A percentile compares a stretch with the other conserved stretches of the same genome.
phyloP scores from a whole-genome alignment of 2,113 vertebrate species.

The Xenopus laevis region DNA sequence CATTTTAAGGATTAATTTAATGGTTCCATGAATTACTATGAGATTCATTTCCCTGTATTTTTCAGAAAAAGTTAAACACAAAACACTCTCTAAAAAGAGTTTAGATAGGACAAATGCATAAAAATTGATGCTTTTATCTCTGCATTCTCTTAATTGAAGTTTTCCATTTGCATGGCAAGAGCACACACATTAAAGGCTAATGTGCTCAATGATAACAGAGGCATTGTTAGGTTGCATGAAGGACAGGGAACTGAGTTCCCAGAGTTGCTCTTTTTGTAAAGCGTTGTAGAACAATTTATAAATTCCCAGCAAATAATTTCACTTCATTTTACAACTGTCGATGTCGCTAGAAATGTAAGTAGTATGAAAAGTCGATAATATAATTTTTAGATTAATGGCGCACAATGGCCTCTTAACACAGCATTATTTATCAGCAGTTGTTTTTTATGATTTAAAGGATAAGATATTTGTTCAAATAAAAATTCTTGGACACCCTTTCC shows the following conservation, averaged over 20 bases:
- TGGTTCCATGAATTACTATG: not conserved
- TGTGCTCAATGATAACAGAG: not conserved
- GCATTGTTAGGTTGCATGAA: conserved; percentile 4
- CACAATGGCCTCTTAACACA: too few relatives aligned
- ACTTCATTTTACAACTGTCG: not conserved
- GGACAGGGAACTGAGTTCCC: not conserved
- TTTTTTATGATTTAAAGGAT: too few relatives aligned
- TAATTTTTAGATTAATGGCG: too few relatives aligned
- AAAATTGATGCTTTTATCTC: conserved; percentile 5
- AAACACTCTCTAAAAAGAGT: not conserved
- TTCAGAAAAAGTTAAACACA: not conserved
- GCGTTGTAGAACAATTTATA: not conserved
- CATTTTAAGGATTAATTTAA: conserved; percentile 1
- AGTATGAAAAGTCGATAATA: too few relatives aligned
- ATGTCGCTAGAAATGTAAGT: too few relatives aligned
- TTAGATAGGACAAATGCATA: conserved; percentile 1
- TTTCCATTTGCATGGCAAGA: not conserved
- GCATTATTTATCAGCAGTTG: too few relatives aligned
- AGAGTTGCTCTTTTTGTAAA: not conserved
- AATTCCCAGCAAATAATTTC: not conserved
- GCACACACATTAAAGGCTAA: not conserved
- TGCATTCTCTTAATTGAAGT: conserved; percentile 2
- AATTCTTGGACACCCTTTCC: too few relatives aligned
- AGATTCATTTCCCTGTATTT: not conserved
- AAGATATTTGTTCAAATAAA: too few relatives aligned